These are phyloP conservation scores for Acridotheres tristis DNA, from an alignment of 2,797 vertebrate genomes.

Conservation along the genomic window DNA sequence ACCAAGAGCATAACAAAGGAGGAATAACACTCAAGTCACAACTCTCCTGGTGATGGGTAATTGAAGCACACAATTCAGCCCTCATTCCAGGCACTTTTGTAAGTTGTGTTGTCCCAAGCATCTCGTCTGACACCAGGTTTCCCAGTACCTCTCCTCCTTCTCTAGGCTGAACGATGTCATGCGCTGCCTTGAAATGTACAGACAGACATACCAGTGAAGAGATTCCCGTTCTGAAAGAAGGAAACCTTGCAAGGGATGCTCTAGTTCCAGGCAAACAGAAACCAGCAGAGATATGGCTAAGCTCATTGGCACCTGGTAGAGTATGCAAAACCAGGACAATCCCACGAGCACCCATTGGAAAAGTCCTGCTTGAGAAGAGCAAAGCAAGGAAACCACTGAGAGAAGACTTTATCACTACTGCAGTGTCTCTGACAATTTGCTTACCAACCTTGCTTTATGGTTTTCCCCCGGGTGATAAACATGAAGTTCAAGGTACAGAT, in stretches of 20 bases:
- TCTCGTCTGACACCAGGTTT: background rate
- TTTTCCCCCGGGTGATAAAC: background rate
- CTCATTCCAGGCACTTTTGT: background rate
- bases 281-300: background rate
- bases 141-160: background rate
- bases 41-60: background rate
- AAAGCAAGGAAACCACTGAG: background rate
- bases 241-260: background rate
- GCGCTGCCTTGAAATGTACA: background rate
- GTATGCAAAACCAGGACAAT: background rate
- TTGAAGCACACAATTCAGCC: background rate
- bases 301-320: background rate
- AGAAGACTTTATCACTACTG: background rate
- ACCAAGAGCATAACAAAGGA: background rate
- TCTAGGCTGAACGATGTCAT: background rate
- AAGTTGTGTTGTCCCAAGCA: background rate
- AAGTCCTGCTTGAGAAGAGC: background rate
- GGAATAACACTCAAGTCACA: background rate
- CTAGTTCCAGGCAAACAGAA: background rate
- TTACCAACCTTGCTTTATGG: background rate
- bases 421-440: background rate
- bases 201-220: background rate
- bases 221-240: background rate
- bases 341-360: background rate
- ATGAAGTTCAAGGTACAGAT: background rate